phyloP scores from a whole-genome alignment of 2,113 vertebrate genomes.

The Brachirus orientalis region DNA sequence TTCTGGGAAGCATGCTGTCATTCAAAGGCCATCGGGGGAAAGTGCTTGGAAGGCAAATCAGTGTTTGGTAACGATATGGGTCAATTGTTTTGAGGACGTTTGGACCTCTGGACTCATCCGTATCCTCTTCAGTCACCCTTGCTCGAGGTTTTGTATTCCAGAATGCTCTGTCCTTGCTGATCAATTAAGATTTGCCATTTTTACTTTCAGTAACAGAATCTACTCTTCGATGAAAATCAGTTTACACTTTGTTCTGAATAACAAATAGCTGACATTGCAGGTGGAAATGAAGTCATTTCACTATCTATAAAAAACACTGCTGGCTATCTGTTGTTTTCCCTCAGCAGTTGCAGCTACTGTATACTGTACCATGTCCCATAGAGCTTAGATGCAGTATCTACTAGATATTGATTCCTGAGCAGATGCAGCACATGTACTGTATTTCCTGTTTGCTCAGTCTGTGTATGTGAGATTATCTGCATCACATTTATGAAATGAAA shows the following conservation, averaged over 20 bases:
- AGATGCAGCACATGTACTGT: neutral
- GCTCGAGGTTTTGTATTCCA: constrained; percentile 54
- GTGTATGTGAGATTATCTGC: neutral
- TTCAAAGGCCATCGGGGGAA: constrained; percentile 52
- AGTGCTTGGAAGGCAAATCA: constrained; percentile 62
- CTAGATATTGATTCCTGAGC: neutral
- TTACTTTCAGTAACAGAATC: constrained; percentile 53
- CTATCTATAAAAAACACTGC: constrained; percentile 30
- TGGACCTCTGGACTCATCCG: constrained; percentile 59
- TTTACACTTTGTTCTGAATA: constrained; percentile 57
- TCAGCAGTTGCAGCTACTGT: neutral
- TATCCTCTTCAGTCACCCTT: constrained; percentile 39
- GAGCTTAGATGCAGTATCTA: neutral
- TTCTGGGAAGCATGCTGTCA: constrained; percentile 58
- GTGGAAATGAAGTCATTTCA: constrained; percentile 44
- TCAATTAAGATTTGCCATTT: constrained; percentile 50
- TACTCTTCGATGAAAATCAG: constrained; percentile 44
- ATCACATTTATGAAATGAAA: no score
- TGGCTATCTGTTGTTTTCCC: constrained; percentile 21
- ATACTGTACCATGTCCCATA: neutral
- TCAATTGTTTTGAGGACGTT: constrained; percentile 62
- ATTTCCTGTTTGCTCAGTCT: neutral
- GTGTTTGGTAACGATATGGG: constrained; percentile 67
- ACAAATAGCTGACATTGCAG: constrained; percentile 54
- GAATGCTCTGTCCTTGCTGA: constrained; percentile 53